These are phyloP conservation scores for Hormaphis cornu DNA, from an alignment of 1,140 invertebrate genomes.

Conservation along the genomic window DNA sequence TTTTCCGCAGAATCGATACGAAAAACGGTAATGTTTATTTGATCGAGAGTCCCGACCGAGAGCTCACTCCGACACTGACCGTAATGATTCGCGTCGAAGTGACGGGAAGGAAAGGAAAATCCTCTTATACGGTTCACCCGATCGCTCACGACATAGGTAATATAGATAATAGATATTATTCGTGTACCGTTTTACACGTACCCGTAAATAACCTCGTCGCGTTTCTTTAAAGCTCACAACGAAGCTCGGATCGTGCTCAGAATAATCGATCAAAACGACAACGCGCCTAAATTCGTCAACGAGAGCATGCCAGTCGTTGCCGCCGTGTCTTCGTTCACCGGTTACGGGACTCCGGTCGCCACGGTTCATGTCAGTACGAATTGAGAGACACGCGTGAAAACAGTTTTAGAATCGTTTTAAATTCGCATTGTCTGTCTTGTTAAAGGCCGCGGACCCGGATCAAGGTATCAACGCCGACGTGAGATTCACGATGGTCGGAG, in stretches of 20 bases:
- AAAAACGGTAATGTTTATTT: conserved; percentile 62
- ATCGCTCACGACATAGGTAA: conserved; percentile 54
- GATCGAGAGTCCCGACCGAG: conserved; percentile 57
- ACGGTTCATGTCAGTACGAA: conserved; percentile 54
- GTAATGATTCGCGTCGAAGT: conserved; percentile 58
- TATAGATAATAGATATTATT: not conserved
- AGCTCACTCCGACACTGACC: conserved; percentile 54
- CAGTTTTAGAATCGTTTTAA: no score
- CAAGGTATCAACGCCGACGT: conserved; percentile 65
- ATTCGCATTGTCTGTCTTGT: not conserved
- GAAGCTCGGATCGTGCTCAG: conserved; percentile 61
- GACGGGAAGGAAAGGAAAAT: conserved; percentile 50
- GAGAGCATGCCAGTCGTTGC: conserved; percentile 64
- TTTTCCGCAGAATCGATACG: conserved; percentile 58
- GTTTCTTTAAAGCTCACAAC: conserved; percentile 45
- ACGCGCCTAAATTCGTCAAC: conserved; percentile 61
- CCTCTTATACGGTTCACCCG: conserved; percentile 58
- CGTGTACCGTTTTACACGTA: not conserved
- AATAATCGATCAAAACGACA: conserved; percentile 72
- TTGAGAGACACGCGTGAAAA: no score
- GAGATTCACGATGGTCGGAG: conserved; percentile 60
- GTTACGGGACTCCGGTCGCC: conserved; percentile 68
- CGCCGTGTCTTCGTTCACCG: conserved; percentile 64
- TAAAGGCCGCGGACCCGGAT: conserved; percentile 62
- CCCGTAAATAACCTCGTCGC: not conserved